A percentile compares a stretch with the other conserved stretches of the same genome.
Evolutionary conservation across 2,113 vertebrate genomes (phyloP).

Genomic region (Mirounga angustirostris): DNA sequence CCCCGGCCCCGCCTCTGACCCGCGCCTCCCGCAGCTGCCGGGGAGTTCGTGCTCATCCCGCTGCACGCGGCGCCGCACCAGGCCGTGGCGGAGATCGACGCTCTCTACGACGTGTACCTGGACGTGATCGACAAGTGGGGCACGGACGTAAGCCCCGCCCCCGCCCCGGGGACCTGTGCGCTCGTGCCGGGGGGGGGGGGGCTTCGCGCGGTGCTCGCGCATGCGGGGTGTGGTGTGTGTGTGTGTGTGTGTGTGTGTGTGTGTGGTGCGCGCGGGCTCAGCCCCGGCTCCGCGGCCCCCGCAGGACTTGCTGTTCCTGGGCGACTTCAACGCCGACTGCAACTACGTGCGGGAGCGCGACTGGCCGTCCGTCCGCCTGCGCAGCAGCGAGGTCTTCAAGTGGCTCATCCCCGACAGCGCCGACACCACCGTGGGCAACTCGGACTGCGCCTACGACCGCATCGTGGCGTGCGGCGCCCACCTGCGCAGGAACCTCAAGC

Average conservation of each 20-base stretch:
- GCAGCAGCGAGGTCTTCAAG: slow-evolving; percentile 90
- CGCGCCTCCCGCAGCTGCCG: slow-evolving; percentile 73
- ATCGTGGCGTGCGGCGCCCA: slow-evolving; percentile 90
- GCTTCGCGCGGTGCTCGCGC: neutral
- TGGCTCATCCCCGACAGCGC: slow-evolving; percentile 91
- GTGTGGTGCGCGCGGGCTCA: neutral
- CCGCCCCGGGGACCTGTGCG: accelerated
- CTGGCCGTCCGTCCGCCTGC: slow-evolving; percentile 91
- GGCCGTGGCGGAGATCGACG: slow-evolving; percentile 89
- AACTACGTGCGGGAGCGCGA: slow-evolving; percentile 87
- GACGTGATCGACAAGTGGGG: slow-evolving; percentile 90
- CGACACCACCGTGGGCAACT: slow-evolving; percentile 92
- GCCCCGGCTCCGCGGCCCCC: neutral
- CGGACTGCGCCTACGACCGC: slow-evolving; percentile 95
- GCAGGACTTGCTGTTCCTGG: slow-evolving; percentile 94
- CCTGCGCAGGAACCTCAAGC: slow-evolving; percentile 88
- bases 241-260: too few species aligned
- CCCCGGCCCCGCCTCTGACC: neutral
- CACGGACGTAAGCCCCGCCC: slow-evolving; percentile 87
- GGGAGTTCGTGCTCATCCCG: slow-evolving; percentile 90
- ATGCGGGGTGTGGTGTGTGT: too few species aligned
- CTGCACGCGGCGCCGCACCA: slow-evolving; percentile 91
- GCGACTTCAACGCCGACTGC: slow-evolving; percentile 95
- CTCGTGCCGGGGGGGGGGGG: neutral
- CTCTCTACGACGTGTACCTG: slow-evolving; percentile 91